Evolutionary conservation across 64 coral and sea anemone genomes (phyloP), one percentile per base, ranked within the genome.

Genomic region (Stichodactyla mertensii): DNA sequence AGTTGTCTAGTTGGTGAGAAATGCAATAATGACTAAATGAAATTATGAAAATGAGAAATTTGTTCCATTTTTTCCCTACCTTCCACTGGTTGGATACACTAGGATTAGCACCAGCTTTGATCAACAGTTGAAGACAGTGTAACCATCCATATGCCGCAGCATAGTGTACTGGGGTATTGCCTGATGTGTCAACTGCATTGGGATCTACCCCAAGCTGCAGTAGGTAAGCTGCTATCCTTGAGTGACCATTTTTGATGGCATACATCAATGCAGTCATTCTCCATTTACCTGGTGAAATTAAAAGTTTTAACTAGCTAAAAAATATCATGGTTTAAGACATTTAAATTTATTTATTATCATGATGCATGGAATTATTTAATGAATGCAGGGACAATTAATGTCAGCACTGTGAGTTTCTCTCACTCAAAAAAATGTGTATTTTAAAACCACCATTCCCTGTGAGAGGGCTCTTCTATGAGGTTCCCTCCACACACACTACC

Each of bases 221-320:
- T 20, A 95, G 77, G 55, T 87, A 95, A 14, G 93, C 93, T 19
- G 89, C 93, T 64, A 95, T 58, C 12, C 86, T 86, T 0, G 93
- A 95, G 60, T 95, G 93, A 16, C 93, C 93, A 89, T 95, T 95
- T 83, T 95, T 95, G 54, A 92, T 87, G 31, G 93, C 93, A 87
- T 95, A 92, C 87, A 95, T 92, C n/a, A 95, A 83, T 45, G 93
- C 87, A 64, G 93, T 95, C 87, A 90, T 95, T n/a, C 88, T 92
- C 86, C 87, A 92, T n/a, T 95, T 95, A 14, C 93, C 93, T 95
- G 36, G 20, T 6, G 22, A 52, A 77, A 28, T 45, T 45, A 45
- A 45, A 45, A 45, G 3, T 45, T 45, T 45, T 45, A 45, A 45
- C 36, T 45, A 45, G 36, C 1, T 45, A 45, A 45, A 45, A 45